Base-by-base conservation (phyloP, 2,797 vertebrate genomes). In the Galagoides demidoff region DNA sequence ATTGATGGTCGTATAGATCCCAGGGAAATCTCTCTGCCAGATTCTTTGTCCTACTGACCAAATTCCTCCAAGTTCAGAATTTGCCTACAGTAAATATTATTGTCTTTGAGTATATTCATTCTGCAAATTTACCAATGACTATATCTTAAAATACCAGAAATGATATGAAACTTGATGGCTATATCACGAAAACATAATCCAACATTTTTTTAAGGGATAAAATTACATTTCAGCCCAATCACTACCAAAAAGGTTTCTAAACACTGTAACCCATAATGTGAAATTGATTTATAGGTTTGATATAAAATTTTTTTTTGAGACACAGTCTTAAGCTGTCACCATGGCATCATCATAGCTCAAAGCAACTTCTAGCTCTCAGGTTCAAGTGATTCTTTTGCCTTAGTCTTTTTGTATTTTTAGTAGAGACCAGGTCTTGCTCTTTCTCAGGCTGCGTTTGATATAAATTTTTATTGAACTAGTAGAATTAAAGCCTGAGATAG, bases 11-110 rank as follows among this genome's bases (percentile, higher is more conserved):
- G 99, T 98, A 96, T 99, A 99, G 98, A 99, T 99, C 25, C 99
- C 99, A 8, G 99, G 99, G 97, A 99, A 99, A 91, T 99, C 99
- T 94, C 99, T 98, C 98, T 99, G 99, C 99, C 99, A 99, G 98
- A 99, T 99, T 70, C 98, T 99, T 43, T 99, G 99, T 89, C 99
- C 99, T 39, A 99, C 99, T 0, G 99, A 98, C 99, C 99, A 99
- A 91, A 99, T 98, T 2, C 99, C 99, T 25, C 99, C 97, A 86
- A 99, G 98, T 79, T 99, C 99, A 39, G 99, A 99, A 95, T 99
- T 99, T 83, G 99, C 99, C 99, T 99, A 98, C 57, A 97, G 89
- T 0, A 95, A 92, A 97, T 1, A 85, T 89, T 6, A 77, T 7
- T 64, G 49, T 16, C 61, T 78, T 85, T 90, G 85, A 95, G 66